phyloP scores from a whole-genome alignment of 2,113 vertebrate species.

The Ancistrus triradiatus region DNA sequence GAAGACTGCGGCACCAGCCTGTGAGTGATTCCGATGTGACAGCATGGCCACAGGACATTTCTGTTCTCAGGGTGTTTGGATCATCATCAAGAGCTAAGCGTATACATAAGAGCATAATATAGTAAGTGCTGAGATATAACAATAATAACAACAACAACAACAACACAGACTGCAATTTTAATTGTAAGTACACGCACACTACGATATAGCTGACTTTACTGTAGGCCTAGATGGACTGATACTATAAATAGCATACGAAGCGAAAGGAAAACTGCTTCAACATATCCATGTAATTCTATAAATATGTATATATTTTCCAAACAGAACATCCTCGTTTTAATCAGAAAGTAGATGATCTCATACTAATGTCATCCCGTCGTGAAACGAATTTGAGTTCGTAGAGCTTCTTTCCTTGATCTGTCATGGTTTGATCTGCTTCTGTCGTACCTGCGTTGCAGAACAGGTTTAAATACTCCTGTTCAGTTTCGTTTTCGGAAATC shows the following conservation, averaged over 20 bases:
- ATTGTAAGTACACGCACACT: too few relatives aligned
- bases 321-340: too few relatives aligned
- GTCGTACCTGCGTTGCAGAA: background rate
- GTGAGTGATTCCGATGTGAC: slow-evolving; percentile 67
- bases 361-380: slow-evolving; percentile 54
- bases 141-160: too few relatives aligned
- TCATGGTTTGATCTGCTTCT: background rate
- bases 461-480: background rate
- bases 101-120: slow-evolving; percentile 2
- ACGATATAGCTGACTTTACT: too few relatives aligned
- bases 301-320: too few relatives aligned
- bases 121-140: too few relatives aligned
- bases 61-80: slow-evolving; percentile 47
- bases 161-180: too few relatives aligned
- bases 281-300: too few relatives aligned
- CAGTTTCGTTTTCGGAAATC: background rate
- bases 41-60: slow-evolving; percentile 71
- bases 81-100: slow-evolving; percentile 58
- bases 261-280: too few relatives aligned
- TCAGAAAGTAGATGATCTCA: slow-evolving; percentile 1
- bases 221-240: too few relatives aligned
- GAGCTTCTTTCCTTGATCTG: slow-evolving; percentile 51
- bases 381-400: slow-evolving; percentile 60
- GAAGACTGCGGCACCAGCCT: slow-evolving; percentile 62
- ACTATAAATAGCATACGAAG: too few relatives aligned